Evolutionary conservation across 2,797 vertebrate species (phyloP).

Genomic region (Bradypus variegatus): DNA sequence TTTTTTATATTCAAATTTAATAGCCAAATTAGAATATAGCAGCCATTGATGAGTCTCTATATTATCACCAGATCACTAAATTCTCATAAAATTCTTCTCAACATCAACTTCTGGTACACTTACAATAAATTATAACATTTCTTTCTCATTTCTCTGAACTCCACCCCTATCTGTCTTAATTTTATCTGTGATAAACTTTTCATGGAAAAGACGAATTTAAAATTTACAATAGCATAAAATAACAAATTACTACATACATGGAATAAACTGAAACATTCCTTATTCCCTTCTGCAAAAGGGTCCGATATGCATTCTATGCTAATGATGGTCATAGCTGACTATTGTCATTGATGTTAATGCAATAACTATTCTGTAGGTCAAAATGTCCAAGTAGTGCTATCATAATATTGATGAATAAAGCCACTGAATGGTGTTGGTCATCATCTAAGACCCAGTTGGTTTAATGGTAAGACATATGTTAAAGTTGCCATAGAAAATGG

Average conservation of each 20-base stretch:
- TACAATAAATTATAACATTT: not conserved
- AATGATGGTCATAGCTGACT: not conserved
- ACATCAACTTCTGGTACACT: not conserved
- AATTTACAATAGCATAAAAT: not conserved
- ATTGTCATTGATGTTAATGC: not conserved
- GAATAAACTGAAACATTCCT: not conserved
- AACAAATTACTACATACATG: not conserved
- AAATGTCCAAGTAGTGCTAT: not conserved
- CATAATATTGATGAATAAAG: not conserved
- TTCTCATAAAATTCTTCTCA: constrained; percentile 17
- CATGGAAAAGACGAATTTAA: not conserved
- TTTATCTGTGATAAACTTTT: not conserved
- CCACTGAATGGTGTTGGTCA: too few species aligned
- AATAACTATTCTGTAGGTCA: not conserved
- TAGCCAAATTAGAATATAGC: not conserved
- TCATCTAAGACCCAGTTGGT: not conserved
- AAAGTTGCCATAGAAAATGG: not conserved
- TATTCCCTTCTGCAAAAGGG: not conserved
- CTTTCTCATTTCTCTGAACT: not conserved
- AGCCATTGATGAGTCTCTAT: not conserved
- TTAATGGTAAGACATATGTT: not conserved
- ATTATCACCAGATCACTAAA: not conserved
- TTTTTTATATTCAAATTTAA: not conserved
- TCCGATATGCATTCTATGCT: not conserved
- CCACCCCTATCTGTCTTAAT: not conserved